These are phyloP conservation scores for Hephaestus fuliginosus DNA, from an alignment of 2,797 vertebrate species.

Conservation along the genomic window DNA sequence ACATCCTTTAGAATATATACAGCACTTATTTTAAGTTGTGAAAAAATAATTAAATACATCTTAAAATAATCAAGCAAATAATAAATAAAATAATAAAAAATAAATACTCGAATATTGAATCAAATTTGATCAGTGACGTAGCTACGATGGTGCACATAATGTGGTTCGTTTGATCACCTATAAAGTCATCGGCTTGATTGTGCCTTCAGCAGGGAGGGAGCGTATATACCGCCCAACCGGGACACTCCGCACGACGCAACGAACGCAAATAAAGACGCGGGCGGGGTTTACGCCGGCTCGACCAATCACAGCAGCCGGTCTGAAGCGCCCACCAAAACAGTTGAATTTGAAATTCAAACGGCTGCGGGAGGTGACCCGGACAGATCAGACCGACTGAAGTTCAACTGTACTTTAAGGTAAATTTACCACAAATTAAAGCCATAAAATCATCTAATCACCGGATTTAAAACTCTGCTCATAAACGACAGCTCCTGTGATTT, in stretches of 20 bases:
- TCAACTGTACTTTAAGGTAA: constrained; percentile 14
- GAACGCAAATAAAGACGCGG: not conserved
- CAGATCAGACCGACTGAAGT: fast-evolving
- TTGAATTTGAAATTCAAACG: constrained; percentile 84
- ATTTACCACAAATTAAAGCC: not conserved
- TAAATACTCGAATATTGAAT: no score
- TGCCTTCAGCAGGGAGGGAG: not conserved
- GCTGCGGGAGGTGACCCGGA: not conserved
- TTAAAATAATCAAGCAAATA: no score
- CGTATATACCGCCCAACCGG: constrained; percentile 35
- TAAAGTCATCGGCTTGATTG: no score
- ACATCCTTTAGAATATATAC: no score
- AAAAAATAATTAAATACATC: no score
- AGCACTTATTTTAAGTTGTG: no score
- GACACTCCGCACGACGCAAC: fast-evolving
- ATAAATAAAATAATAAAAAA: no score
- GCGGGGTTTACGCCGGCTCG: constrained; percentile 22
- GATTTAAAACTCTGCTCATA: fast-evolving
- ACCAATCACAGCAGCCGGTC: constrained; percentile 69
- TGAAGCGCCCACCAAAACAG: constrained; percentile 55
- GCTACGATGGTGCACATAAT: no score
- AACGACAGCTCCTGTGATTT: fast-evolving
- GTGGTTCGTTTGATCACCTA: not conserved
- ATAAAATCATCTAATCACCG: fast-evolving
- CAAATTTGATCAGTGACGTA: not conserved